Evolutionary conservation across 2,797 vertebrate species (phyloP), one percentile per base, ranked within the genome.

Genomic region (Myripristis murdjan): DNA sequence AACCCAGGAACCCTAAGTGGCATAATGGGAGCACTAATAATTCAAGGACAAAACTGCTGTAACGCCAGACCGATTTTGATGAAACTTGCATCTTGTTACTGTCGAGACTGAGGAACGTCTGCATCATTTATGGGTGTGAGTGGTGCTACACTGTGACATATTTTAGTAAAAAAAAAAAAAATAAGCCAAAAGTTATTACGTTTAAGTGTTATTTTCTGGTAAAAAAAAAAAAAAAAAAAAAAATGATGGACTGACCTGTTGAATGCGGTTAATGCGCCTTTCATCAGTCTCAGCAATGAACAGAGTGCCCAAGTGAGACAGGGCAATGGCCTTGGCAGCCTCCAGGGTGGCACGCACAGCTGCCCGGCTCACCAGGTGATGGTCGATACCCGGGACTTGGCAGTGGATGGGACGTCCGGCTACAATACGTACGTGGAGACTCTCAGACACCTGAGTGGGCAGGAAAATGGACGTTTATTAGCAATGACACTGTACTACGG

Each of bases 261-360:
- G 97, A 90, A 99, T 97, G 33, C 97, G 97, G 93, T 99, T 98
- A 91, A 98, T 97, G 89, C 97, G 97, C 53, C 97, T 94, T 81
- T 99, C 97, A 8, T 99, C 98, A 0, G 97, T 98, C 93, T 99
- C 98, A 0, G 98, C 96, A 57, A 99, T 98, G 92, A 95, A 99
- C 73, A 99, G 94, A 2, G 95, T 92, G 3, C 98, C 97, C 0
- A 96, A 95, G 93, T 98, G 97, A 55, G 97, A 97, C 60, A 99
- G 91, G 0, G 95, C 94, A 39, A 99, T 98, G 56, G 97, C 97
- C 67, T 97, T 95, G 43, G 97, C 97, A 0, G 97, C 97, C 89
- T 98, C 97, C 88, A 99, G 91, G 14, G 97, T 98, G 9, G 97
- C 96, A 0, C 97, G 97, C 81, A 97, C 95, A 2, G 97, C 97